Evolutionary conservation across 2,888 invertebrate species (phyloP).

Genomic region (Nymphalis urticae): DNA sequence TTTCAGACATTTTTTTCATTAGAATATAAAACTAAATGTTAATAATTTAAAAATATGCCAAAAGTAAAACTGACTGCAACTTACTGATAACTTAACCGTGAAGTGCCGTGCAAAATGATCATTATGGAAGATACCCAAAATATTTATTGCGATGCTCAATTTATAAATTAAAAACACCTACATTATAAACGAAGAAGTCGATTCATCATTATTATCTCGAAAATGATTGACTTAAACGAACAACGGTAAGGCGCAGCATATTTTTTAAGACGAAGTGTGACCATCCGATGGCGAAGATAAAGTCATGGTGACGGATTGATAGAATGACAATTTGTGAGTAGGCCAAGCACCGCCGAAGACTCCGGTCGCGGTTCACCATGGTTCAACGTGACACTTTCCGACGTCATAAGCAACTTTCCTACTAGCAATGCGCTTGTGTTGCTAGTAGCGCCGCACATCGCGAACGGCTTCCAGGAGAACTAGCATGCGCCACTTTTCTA

Average conservation of each 20-base stretch:
- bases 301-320: slow-evolving; percentile 76
- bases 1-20: too few species aligned
- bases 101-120: neutral
- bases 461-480: slow-evolving; percentile 57
- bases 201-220: slow-evolving; percentile 30
- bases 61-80: neutral
- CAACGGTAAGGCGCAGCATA: slow-evolving; percentile 57
- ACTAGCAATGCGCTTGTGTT: slow-evolving; percentile 73
- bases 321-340: slow-evolving; percentile 80
- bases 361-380: slow-evolving; percentile 75
- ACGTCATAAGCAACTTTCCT: slow-evolving; percentile 81
- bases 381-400: slow-evolving; percentile 81
- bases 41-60: too few species aligned
- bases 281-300: slow-evolving; percentile 69
- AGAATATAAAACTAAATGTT: too few species aligned
- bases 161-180: slow-evolving; percentile 17
- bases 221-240: slow-evolving; percentile 54
- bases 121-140: neutral
- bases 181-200: slow-evolving; percentile 22
- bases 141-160: slow-evolving; percentile 13
- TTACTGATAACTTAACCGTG: neutral
- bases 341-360: slow-evolving; percentile 75
- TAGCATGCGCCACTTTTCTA: slow-evolving; percentile 71
- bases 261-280: slow-evolving; percentile 54
- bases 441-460: slow-evolving; percentile 54